phyloP scores from a whole-genome alignment of 2,888 invertebrate species.

The Chymomyza caudatula region DNA sequence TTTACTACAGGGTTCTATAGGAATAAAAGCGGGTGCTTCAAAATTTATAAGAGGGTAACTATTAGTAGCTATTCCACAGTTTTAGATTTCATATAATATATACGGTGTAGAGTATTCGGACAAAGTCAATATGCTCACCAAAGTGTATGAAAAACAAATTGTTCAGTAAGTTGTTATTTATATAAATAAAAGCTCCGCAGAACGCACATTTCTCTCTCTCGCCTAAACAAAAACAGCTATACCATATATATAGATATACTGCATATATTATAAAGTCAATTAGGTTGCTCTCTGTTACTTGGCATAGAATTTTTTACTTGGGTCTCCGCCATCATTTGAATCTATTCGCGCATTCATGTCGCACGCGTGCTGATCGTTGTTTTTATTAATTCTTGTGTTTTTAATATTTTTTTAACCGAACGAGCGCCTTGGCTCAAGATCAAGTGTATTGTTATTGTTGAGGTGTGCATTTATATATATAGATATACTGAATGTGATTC shows the following conservation, averaged over 20 bases:
- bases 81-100: no score
- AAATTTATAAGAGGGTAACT: no score
- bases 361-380: background rate
- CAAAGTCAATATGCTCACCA: no score
- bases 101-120: no score
- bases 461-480: background rate
- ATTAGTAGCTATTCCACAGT: no score
- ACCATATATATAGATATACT: background rate
- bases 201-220: background rate
- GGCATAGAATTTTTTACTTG: background rate
- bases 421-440: background rate
- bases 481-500: background rate
- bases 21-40: no score
- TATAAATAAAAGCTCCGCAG: background rate
- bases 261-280: background rate
- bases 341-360: background rate
- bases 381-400: conserved; percentile 31
- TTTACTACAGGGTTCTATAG: no score
- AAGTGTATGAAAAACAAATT: background rate
- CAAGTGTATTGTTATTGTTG: background rate
- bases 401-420: background rate
- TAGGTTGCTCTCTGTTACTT: background rate
- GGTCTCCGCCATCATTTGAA: conserved; percentile 20
- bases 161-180: background rate
- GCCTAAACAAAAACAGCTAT: background rate